phyloP scores from a whole-genome alignment of 2,888 invertebrate species.

The Perdita meconis region DNA sequence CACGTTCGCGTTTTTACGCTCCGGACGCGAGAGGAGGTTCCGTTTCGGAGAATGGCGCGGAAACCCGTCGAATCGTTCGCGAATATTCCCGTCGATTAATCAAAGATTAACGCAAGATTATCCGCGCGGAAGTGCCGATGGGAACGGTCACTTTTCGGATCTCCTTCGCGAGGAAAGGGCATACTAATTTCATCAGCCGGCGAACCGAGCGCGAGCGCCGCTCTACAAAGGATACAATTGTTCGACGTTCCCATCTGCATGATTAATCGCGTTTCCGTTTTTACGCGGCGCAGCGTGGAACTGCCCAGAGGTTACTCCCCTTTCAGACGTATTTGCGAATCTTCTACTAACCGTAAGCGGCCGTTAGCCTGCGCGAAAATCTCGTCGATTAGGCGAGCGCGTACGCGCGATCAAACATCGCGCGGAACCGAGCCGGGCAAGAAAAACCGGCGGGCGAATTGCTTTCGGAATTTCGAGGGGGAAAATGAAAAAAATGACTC shows the following conservation, averaged over 20 bases:
- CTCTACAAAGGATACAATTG: conserved; percentile 47
- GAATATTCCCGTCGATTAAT: too few species aligned
- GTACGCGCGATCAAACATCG: neutral
- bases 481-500: neutral
- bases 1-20: conserved; percentile 47
- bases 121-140: neutral
- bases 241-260: conserved; percentile 34
- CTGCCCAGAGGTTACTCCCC: neutral
- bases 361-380: conserved; percentile 28
- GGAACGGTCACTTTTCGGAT: neutral
- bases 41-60: neutral
- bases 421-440: neutral
- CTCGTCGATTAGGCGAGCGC: conserved; percentile 12
- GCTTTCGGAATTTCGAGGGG: neutral
- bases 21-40: conserved; percentile 6
- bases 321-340: conserved; percentile 28
- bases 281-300: neutral
- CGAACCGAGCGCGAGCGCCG: conserved; percentile 34
- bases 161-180: conserved; percentile 7
- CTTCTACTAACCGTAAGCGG: conserved; percentile 20
- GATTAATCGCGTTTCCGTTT: conserved; percentile 43
- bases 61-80: too few species aligned
- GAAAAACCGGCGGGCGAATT: neutral
- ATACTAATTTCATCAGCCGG: conserved; percentile 31
- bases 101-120: too few species aligned